These are phyloP conservation scores for Platorchestia sp. DNA, from an alignment of 1,140 invertebrate species.

Conservation along the genomic window DNA sequence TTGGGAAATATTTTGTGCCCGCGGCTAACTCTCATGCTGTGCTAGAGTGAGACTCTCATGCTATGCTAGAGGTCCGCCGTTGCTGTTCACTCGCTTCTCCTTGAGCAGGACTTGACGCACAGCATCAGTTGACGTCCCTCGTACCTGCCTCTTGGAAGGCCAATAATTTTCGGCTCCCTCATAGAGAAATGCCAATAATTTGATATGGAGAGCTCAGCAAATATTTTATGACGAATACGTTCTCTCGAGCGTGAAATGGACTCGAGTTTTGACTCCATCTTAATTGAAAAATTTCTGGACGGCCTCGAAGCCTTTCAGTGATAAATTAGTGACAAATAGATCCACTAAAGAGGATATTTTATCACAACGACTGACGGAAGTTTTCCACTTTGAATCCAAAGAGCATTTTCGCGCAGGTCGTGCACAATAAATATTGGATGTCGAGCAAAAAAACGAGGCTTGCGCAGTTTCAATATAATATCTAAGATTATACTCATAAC, in stretches of 20 bases:
- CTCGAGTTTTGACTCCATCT: not conserved
- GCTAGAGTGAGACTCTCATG: too few relatives aligned
- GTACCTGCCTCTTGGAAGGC: constrained; percentile 9
- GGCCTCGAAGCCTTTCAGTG: not conserved
- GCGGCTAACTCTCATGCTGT: too few relatives aligned
- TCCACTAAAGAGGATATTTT: not conserved
- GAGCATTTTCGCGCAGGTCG: not conserved
- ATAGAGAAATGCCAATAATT: constrained; percentile 24
- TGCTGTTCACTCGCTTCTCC: not conserved
- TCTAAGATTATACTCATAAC: not conserved
- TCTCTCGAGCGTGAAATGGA: constrained; percentile 35
- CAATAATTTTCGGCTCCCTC: not conserved
- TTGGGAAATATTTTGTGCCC: too few relatives aligned
- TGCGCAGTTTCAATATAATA: not conserved
- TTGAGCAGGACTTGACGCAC: not conserved
- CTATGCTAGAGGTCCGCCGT: too few relatives aligned
- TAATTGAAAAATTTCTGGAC: constrained; percentile 37
- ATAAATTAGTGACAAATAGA: not conserved
- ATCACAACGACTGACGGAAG: not conserved
- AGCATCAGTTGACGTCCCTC: not conserved
- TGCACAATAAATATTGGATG: constrained; percentile 29
- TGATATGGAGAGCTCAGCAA: constrained; percentile 4
- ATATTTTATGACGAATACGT: constrained; percentile 11
- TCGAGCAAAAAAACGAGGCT: not conserved
- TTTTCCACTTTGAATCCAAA: not conserved